Evolutionary conservation across 2,113 vertebrate species (phyloP), one percentile per base, ranked within the genome.

Genomic region (Microcebus murinus): DNA sequence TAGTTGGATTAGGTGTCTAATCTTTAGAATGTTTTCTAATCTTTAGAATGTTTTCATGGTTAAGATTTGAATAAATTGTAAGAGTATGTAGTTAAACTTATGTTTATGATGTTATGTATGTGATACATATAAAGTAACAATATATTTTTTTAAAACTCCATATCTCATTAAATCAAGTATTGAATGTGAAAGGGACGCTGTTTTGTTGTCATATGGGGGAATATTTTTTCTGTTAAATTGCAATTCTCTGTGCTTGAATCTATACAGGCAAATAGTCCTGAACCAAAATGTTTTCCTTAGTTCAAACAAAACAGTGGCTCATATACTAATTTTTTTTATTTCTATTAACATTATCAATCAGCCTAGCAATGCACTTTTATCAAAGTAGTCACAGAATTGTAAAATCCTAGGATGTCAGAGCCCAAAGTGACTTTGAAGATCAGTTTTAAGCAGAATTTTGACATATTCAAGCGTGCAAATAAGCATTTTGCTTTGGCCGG

Each of bases 1-100:
- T 11, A 34, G 3, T 68, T 83, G 57, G 36, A 84, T 88, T 61
- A 73, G 3, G 10, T 48, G 2, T 79, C 13, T 80, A 13, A 77
- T 65, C 25, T 88, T 94, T 76, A 94, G 82, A 88, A 68, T 68
- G 50, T 61, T 96, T 94, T 88, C 77, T 80, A 13, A 77, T 65
- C 25, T 88, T 94, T 76, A 94, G 82, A 88, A 68, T 68, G 50
- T 61, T 96, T 94, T 88, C 77, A 80, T 12, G 7, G 36, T 67
- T 96, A 88, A 85, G 91, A 80, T 74, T 45, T 52, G 17, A 89
- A 57, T 36, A 25, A 80, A 61, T 86, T 89, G 85, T 81, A 81
- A 55, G 17, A 68, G 6, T 80, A 10, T 13, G 25, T 57, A 39
- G 84, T 68, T 88, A 83, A n/a, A 67, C n/a, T 13, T 77, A 65